These are phyloP conservation scores for Abrostola tripartita DNA, from an alignment of 2,888 invertebrate genomes.

Conservation along the genomic window DNA sequence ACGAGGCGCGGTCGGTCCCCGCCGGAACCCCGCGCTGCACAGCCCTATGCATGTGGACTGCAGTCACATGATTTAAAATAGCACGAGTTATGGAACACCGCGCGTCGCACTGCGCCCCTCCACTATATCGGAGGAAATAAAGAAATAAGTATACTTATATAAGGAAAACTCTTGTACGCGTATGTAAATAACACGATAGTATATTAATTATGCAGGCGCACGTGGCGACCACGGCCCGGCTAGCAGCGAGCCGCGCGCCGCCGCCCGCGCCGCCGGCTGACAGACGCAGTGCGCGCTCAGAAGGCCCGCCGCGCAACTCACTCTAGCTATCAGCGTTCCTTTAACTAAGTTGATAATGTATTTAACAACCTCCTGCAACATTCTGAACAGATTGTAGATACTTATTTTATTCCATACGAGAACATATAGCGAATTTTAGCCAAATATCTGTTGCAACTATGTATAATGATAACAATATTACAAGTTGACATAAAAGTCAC, in stretches of 20 bases:
- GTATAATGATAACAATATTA: not conserved
- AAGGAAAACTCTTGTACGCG: slow-evolving; percentile 13
- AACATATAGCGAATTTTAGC: no score
- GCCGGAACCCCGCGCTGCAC: no score
- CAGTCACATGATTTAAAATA: slow-evolving; percentile 1
- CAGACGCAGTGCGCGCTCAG: not conserved
- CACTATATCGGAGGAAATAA: no score
- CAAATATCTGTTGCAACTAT: no score
- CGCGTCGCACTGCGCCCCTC: no score
- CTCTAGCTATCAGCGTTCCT: not conserved
- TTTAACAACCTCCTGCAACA: no score
- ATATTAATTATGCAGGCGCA: slow-evolving; percentile 12
- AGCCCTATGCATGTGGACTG: not conserved
- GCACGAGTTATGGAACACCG: not conserved
- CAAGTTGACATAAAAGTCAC: not conserved
- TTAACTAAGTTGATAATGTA: no score
- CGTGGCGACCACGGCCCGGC: not conserved
- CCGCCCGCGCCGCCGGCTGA: slow-evolving; percentile 17
- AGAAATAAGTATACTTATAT: slow-evolving; percentile 3
- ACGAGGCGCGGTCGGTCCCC: no score
- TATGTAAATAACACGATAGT: slow-evolving; percentile 14
- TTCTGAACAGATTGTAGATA: no score
- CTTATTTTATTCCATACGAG: no score
- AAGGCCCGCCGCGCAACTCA: not conserved
- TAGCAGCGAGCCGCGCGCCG: not conserved